A percentile compares a stretch with the other conserved stretches of the same genome.
Evolutionary conservation across 1,140 invertebrate genomes (phyloP).

Genomic region (Geopemphigus sp.): DNA sequence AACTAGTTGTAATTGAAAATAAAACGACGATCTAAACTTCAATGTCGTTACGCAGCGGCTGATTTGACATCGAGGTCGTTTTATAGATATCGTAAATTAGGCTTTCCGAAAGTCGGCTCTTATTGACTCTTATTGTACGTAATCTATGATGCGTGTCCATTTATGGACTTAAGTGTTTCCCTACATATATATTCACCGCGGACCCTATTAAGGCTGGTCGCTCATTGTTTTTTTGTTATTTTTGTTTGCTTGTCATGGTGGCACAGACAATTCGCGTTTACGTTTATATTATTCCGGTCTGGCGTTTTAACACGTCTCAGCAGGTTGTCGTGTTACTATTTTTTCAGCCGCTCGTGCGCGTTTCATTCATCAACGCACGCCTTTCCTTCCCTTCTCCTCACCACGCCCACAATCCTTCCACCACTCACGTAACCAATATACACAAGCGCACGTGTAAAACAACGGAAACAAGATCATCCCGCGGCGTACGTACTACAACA

Average conservation of each 20-base stretch:
- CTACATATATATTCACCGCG: neutral
- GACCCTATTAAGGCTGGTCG: slow-evolving; percentile 27
- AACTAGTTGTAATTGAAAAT: too few species aligned
- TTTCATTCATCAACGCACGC: slow-evolving; percentile 43
- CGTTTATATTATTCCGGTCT: slow-evolving; percentile 42
- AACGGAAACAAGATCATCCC: slow-evolving; percentile 40
- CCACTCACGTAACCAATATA: neutral
- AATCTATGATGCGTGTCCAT: slow-evolving; percentile 5
- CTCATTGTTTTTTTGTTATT: slow-evolving; percentile 43
- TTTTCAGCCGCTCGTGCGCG: slow-evolving; percentile 12
- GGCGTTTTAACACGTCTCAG: slow-evolving; percentile 47
- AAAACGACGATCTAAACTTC: too few species aligned
- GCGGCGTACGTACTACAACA: neutral
- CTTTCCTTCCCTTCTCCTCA: neutral
- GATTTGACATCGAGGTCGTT: neutral
- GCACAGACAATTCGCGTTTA: slow-evolving; percentile 36
- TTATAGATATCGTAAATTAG: slow-evolving; percentile 26
- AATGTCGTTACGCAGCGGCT: too few species aligned
- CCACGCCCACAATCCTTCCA: too few species aligned
- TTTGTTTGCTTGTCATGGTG: slow-evolving; percentile 22
- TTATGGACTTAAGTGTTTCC: slow-evolving; percentile 32
- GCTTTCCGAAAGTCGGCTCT: slow-evolving; percentile 2
- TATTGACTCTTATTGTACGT: neutral
- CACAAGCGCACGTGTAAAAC: neutral
- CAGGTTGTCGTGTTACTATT: slow-evolving; percentile 46